These are phyloP conservation scores for Erpornis zantholeuca DNA, from an alignment of 2,113 vertebrate genomes.

Conservation along the genomic window DNA sequence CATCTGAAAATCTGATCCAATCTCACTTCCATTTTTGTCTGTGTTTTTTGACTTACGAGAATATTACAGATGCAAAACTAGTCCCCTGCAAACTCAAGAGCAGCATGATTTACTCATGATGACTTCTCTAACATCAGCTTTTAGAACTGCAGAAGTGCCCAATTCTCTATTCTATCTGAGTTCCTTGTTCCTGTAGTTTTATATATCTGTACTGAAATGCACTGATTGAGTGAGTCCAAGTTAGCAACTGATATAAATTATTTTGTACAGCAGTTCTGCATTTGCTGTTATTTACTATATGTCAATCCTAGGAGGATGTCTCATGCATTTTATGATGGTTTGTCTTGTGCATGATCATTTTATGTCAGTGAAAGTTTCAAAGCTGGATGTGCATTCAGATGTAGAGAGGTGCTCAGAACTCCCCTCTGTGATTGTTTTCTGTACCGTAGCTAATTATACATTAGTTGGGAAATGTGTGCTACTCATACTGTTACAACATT, in stretches of 20 bases:
- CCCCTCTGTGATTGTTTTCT: not conserved
- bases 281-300: not conserved
- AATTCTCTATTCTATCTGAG: not conserved
- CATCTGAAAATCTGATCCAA: conserved; percentile 10
- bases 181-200: not conserved
- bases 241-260: not conserved
- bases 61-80: not conserved
- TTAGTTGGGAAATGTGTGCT: not conserved
- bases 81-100: not conserved
- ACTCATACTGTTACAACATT: not conserved
- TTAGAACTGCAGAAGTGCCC: not conserved
- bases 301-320: not conserved
- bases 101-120: not conserved
- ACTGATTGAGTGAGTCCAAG: not conserved
- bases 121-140: not conserved
- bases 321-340: not conserved
- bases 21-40: not conserved
- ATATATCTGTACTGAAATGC: not conserved
- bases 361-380: not conserved
- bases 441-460: not conserved
- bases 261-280: not conserved
- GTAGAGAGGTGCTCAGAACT: not conserved
- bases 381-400: not conserved
- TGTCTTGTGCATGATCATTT: not conserved
- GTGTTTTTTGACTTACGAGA: not conserved